Evolutionary conservation across 2,797 vertebrate genomes (phyloP).

Genomic region (Rhynchotus rufescens): DNA sequence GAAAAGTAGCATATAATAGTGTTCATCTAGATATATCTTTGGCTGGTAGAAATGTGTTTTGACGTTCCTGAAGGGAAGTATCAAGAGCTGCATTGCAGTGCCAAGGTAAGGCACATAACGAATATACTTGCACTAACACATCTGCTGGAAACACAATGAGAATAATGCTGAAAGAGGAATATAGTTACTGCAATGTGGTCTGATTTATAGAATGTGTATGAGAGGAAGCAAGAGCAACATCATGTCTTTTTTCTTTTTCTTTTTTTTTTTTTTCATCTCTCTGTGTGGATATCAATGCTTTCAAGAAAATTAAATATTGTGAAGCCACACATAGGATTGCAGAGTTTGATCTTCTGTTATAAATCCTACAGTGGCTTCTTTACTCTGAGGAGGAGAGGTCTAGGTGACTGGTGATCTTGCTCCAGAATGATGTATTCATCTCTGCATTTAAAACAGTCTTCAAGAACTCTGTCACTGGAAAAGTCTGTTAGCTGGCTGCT

Average conservation of each 20-base stretch:
- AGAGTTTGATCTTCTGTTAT: conserved; percentile 1
- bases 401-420: conserved; percentile 24
- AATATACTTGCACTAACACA: not conserved
- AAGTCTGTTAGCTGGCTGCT: conserved; percentile 23
- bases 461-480: conserved; percentile 33
- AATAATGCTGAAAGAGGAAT: conserved; percentile 26
- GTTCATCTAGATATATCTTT: not conserved
- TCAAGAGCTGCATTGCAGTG: not conserved
- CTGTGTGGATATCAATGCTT: not conserved
- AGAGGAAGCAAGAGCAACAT: conserved; percentile 48
- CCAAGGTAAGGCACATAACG: not conserved
- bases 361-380: conserved; percentile 14
- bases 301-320: conserved; percentile 27
- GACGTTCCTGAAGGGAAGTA: not conserved
- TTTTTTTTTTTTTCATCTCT: not conserved
- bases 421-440: conserved; percentile 59
- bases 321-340: not conserved
- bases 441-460: conserved; percentile 44
- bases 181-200: not conserved
- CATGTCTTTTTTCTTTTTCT: conserved; percentile 20
- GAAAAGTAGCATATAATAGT: not conserved
- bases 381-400: not conserved
- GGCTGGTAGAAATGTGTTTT: not conserved
- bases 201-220: conserved; percentile 57
- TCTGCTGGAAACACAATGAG: not conserved